phyloP scores from a whole-genome alignment of 2,888 invertebrate genomes.

The Ferrisia virgata region DNA sequence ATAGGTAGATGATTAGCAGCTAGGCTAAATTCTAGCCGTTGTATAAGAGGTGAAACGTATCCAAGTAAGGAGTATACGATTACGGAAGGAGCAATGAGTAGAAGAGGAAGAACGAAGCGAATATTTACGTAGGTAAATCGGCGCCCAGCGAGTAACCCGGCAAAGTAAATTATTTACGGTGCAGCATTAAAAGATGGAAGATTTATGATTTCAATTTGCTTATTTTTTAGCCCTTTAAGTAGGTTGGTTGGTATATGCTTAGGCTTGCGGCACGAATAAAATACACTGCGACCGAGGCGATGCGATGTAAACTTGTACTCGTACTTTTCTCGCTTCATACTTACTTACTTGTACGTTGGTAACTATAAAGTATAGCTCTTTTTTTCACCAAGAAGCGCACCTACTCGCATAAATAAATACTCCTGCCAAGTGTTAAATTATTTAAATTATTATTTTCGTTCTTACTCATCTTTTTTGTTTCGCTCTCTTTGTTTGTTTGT shows the following conservation, averaged over 20 bases:
- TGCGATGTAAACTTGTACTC: too few relatives aligned
- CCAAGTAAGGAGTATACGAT: not conserved
- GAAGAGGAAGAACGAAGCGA: not conserved
- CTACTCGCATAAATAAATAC: not conserved
- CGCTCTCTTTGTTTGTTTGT: too few relatives aligned
- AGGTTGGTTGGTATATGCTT: not conserved
- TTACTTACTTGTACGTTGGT: too few relatives aligned
- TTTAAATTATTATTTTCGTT: not conserved
- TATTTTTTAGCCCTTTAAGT: not conserved
- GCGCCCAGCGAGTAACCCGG: not conserved
- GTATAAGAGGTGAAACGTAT: too few relatives aligned
- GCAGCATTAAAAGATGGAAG: not conserved
- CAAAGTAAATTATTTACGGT: not conserved
- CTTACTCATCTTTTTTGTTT: not conserved
- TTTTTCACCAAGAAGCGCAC: too few relatives aligned
- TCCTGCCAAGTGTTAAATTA: not conserved
- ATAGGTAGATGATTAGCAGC: too few relatives aligned
- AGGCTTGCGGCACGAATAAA: not conserved
- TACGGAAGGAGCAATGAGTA: not conserved
- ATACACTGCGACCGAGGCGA: too few relatives aligned
- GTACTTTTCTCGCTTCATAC: too few relatives aligned
- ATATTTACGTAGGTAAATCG: not conserved
- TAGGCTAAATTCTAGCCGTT: too few relatives aligned
- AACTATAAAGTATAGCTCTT: not conserved
- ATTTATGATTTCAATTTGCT: constrained; percentile 16